Percentiles rank a stretch among this genome's conserved stretches.
Conservation (phyloP, 2,113 vertebrate species). For the Catharus bicknelli region DNA sequence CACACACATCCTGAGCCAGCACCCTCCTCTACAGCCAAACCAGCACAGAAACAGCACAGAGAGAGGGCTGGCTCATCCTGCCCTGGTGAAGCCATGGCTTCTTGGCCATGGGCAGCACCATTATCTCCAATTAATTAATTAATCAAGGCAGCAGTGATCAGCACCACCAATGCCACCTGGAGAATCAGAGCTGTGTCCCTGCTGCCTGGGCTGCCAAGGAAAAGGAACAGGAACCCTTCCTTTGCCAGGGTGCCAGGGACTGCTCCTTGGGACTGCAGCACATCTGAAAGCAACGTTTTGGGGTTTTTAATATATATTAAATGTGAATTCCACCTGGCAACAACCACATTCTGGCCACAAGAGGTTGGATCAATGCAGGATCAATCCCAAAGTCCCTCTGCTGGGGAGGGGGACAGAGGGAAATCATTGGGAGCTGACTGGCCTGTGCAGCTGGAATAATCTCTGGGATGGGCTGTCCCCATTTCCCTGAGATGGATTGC, state of each 20-base stretch:
- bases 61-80: not conserved
- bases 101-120: not conserved
- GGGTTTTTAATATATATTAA: rapidly evolving
- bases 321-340: not conserved
- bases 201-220: not conserved
- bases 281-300: not conserved
- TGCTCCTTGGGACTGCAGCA: not conserved
- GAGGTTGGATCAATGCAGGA: not conserved
- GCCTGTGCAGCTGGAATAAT: not conserved
- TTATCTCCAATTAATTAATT: not conserved
- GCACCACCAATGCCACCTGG: not conserved
- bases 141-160: rapidly evolving
- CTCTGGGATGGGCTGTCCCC: not conserved
- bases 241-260: rapidly evolving
- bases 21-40: rapidly evolving
- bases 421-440: not conserved
- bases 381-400: not conserved
- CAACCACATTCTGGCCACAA: not conserved
- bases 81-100: not conserved
- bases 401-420: not conserved
- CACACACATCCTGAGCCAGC: rapidly evolving
- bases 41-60: rapidly evolving
- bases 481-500: not conserved
- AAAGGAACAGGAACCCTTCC: not conserved
- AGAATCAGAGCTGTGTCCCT: not conserved